These are phyloP conservation scores for Pseudachorutes palmiensis DNA, from an alignment of 1,140 invertebrate genomes.

Conservation along the genomic window DNA sequence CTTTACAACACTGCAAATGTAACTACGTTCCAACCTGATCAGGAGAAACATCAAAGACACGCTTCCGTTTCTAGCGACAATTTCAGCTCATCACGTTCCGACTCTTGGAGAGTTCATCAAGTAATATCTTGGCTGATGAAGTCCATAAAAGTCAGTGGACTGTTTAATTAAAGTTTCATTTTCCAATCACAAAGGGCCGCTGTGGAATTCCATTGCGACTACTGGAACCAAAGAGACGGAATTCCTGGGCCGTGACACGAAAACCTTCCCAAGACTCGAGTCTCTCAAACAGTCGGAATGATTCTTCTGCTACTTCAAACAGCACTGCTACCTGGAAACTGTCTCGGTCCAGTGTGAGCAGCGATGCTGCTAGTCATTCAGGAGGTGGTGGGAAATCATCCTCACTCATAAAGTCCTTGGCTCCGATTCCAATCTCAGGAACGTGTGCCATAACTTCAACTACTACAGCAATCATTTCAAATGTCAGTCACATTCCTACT, in stretches of 20 bases:
- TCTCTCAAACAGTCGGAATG: slow-evolving; percentile 65
- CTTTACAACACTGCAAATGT: slow-evolving; percentile 37
- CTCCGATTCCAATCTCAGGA: not conserved
- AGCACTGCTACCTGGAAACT: slow-evolving; percentile 76
- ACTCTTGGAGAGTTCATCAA: slow-evolving; percentile 59
- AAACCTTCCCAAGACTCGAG: slow-evolving; percentile 86
- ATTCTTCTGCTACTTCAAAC: slow-evolving; percentile 77
- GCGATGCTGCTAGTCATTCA: slow-evolving; percentile 38
- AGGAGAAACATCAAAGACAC: slow-evolving; percentile 54
- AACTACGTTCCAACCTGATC: slow-evolving; percentile 27
- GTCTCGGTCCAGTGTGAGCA: slow-evolving; percentile 62
- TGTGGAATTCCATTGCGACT: slow-evolving; percentile 64
- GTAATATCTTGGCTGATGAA: not conserved
- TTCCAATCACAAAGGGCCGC: slow-evolving; percentile 46
- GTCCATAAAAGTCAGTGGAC: not conserved
- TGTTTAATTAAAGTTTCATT: slow-evolving; percentile 9
- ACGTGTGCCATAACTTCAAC: slow-evolving; percentile 6
- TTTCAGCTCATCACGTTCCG: slow-evolving; percentile 71
- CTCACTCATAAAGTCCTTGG: slow-evolving; percentile 24
- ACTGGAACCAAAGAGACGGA: slow-evolving; percentile 63
- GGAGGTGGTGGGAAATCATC: slow-evolving; percentile 34
- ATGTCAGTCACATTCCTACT: not conserved
- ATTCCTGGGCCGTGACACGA: slow-evolving; percentile 75
- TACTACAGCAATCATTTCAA: slow-evolving; percentile 7
- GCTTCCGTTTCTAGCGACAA: slow-evolving; percentile 80